Evolutionary conservation across 2,888 invertebrate genomes (phyloP), one percentile per base, ranked within the genome.

Genomic region (Pterobdella sp.): DNA sequence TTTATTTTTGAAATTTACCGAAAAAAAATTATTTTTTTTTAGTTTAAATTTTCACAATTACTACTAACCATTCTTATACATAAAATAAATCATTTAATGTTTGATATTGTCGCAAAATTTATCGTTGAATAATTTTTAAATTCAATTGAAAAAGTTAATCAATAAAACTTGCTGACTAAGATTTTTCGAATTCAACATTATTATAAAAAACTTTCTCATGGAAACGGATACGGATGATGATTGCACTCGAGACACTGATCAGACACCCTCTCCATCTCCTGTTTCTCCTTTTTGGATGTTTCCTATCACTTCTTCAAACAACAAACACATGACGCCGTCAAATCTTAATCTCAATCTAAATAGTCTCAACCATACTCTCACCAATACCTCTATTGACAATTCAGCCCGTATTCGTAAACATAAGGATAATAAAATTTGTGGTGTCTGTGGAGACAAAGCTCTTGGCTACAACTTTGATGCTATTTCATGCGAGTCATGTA

Each of bases 391-490:
- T 3, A 14, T 65, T 3, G 35, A 65, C 31, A 65, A 65, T 29
- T 22, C 56, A 18, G 26, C 71, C 14, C 71, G 71, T n/a, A 60
- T 71, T n/a, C 80, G 83, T 34, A 82, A 82, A 77, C 80, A 80
- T 76, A 83, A 83, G 76, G 83, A 83, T 77, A 83, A 83, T 77
- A 83, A 83, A 77, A 80, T 81, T 69, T 83, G 83, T 74, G 83
- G 83, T 0, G 83, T 83, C 66, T 83, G 83, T 73, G 83, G 83
- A 1, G 83, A 83, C 77, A 76, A 81, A 36, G 84, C 84, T 10
- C 80, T 84, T 34, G 83, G 83, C 36, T 84, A 83, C 79, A 84
- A 84, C 79, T 84, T 84, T 74, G 84, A 84, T 78, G 84, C 84
- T 79, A 83, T 84, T 73, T 83, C 83, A 29, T 84, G 84, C 77